Percentiles rank a stretch among this genome's conserved stretches.
phyloP scores from a whole-genome alignment of 2,113 vertebrate species.

The Alethe diademata region DNA sequence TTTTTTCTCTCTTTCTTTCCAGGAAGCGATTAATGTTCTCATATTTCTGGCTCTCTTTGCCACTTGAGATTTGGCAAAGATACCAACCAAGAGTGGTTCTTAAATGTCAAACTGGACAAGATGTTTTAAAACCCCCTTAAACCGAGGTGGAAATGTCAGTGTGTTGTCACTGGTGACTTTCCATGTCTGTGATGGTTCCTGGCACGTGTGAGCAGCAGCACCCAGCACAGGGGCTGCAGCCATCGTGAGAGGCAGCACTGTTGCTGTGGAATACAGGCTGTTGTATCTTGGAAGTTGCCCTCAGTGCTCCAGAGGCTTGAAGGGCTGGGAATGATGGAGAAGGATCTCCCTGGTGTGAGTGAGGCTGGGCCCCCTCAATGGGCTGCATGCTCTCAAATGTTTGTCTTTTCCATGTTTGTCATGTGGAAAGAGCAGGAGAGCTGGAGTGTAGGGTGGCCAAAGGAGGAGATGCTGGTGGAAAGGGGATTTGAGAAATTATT shows the following conservation, averaged over 20 bases:
- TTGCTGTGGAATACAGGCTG: not conserved
- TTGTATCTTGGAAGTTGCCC: not conserved
- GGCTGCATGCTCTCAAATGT: fast-evolving
- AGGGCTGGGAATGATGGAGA: not conserved
- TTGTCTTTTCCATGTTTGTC: not conserved
- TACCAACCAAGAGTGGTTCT: not conserved
- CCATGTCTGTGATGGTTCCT: not conserved
- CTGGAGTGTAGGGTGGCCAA: not conserved
- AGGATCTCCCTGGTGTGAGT: not conserved
- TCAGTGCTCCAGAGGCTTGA: not conserved
- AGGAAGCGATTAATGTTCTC: constrained; percentile 23
- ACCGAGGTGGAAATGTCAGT: fast-evolving
- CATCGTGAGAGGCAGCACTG: fast-evolving
- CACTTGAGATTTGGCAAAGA: constrained; percentile 31
- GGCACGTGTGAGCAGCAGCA: not conserved
- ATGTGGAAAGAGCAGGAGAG: not conserved
- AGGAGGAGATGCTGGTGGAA: not conserved
- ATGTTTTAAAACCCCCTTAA: not conserved
- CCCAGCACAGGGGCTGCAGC: not conserved
- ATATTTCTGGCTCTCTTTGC: constrained; percentile 25
- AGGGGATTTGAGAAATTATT: not conserved
- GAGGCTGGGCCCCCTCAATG: not conserved
- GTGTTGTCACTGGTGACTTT: not conserved
- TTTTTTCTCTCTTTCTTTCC: not conserved
- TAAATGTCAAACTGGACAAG: not conserved